Percentiles rank a stretch among this genome's conserved stretches.
Evolutionary conservation across 2,797 vertebrate species (phyloP).

Genomic region (Hypotaenidia philippensis): DNA sequence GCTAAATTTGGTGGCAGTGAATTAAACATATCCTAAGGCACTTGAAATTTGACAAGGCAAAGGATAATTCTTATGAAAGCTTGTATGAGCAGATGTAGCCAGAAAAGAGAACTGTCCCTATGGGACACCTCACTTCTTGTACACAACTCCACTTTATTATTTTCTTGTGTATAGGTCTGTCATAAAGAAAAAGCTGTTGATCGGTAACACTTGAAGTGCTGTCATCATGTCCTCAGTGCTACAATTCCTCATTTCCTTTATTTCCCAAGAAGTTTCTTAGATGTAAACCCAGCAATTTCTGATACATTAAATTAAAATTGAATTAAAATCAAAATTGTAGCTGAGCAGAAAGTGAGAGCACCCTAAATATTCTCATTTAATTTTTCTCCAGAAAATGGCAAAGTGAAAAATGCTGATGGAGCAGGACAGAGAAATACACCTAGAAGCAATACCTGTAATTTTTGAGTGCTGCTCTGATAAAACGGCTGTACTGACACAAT

Average conservation of each 20-base stretch:
- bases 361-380: background rate
- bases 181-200: background rate
- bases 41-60: constrained; percentile 54
- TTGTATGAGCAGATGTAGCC: constrained; percentile 45
- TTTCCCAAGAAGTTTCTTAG: background rate
- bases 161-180: background rate
- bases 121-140: constrained; percentile 17
- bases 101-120: background rate
- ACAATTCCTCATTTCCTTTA: fast-evolving
- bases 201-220: background rate
- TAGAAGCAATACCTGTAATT: background rate
- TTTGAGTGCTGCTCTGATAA: background rate
- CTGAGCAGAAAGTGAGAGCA: background rate
- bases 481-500: background rate
- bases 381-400: background rate
- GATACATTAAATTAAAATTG: background rate
- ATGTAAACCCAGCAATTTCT: background rate
- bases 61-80: constrained; percentile 56
- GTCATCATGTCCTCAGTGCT: background rate
- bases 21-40: constrained; percentile 52
- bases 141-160: background rate
- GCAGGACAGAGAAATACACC: background rate
- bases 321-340: background rate
- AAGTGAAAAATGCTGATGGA: background rate
- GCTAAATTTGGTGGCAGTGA: constrained; percentile 43